phyloP scores from a whole-genome alignment of 2,113 vertebrate species.

The Gila orcuttii region DNA sequence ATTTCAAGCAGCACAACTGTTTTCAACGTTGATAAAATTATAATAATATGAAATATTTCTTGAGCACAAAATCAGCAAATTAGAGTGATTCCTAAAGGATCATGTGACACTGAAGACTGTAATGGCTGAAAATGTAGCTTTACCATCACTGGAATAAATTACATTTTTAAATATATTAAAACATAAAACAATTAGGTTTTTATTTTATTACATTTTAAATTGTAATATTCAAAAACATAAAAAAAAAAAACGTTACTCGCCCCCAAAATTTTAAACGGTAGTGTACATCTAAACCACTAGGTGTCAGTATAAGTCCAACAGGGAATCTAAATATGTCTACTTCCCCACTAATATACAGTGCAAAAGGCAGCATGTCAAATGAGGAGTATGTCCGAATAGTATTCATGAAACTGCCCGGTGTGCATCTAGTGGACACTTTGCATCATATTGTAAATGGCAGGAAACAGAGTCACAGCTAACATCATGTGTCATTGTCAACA shows the following conservation, averaged over 20 bases:
- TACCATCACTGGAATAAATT: not conserved
- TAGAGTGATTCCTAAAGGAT: not conserved
- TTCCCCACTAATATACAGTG: not conserved
- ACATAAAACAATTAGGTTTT: not conserved
- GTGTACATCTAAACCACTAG: conserved; percentile 16
- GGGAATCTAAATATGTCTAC: not conserved
- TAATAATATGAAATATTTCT: not conserved
- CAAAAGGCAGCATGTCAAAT: not conserved
- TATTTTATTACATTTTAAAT: not conserved
- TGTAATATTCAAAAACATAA: no score
- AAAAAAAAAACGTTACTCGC: not conserved
- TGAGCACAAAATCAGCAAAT: not conserved
- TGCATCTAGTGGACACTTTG: not conserved
- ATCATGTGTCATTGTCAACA: not conserved
- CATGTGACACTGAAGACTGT: not conserved
- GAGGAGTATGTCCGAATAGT: not conserved
- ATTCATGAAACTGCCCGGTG: not conserved
- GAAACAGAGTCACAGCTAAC: not conserved
- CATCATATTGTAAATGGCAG: not conserved
- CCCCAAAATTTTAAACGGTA: not conserved
- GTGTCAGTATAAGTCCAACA: conserved; percentile 6
- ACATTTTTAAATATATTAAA: not conserved
- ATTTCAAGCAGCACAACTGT: no score
- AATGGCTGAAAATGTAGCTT: not conserved
- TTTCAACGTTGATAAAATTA: not conserved